A percentile compares a stretch with the other conserved stretches of the same genome.
Evolutionary conservation across 2,888 invertebrate species (phyloP).

Genomic region (Tenthredo amoena): DNA sequence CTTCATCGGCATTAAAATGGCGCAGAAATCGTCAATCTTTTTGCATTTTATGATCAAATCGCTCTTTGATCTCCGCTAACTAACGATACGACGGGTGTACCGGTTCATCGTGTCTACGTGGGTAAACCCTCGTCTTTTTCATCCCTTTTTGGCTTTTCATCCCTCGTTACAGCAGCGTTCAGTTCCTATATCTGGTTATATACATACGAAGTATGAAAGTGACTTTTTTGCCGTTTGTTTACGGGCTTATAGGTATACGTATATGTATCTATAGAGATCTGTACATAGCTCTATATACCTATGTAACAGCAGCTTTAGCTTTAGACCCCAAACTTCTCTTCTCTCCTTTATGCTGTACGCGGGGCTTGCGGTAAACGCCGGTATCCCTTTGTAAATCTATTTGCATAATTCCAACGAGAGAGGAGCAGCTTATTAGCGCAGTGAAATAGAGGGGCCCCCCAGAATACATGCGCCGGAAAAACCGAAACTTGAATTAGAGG

Average conservation of each 20-base stretch:
- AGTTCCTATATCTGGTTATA: neutral
- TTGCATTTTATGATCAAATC: neutral
- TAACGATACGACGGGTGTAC: neutral
- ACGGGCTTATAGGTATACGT: neutral
- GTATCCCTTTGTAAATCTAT: neutral
- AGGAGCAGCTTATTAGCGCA: neutral
- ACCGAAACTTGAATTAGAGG: neutral
- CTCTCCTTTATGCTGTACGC: neutral
- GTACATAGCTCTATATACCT: neutral
- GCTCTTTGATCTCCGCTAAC: neutral
- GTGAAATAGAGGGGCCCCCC: neutral
- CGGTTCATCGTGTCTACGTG: neutral
- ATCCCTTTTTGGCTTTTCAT: neutral
- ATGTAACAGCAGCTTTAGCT: neutral
- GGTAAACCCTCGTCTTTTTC: neutral
- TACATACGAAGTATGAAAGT: neutral
- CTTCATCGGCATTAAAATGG: no score
- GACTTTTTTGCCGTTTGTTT: conserved; percentile 10
- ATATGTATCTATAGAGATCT: neutral
- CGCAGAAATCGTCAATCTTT: no score
- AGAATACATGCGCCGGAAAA: neutral
- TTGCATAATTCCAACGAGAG: conserved; percentile 15
- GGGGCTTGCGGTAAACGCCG: conserved; percentile 19
- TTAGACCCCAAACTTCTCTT: neutral
- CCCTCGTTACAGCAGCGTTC: neutral